Conservation (phyloP, 2,113 vertebrate species). For the Hippocampus mohnikei region DNA sequence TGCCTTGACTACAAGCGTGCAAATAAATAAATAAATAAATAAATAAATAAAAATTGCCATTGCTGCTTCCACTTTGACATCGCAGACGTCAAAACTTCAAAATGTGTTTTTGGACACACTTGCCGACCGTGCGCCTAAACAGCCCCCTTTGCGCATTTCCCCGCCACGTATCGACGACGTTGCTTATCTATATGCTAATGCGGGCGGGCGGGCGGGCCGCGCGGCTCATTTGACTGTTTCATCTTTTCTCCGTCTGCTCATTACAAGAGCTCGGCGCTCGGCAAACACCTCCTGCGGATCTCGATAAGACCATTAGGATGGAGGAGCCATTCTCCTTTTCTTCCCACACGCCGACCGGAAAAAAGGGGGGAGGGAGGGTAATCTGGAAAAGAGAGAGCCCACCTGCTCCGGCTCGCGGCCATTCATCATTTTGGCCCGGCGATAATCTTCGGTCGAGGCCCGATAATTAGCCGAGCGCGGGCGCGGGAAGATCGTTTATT, state of each 20-base stretch:
- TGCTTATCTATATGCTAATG: conserved; percentile 71
- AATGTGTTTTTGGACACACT: neutral
- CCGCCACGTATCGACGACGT: conserved; percentile 40
- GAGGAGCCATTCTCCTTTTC: conserved; percentile 52
- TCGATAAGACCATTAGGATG: conserved; percentile 64
- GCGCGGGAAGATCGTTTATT: conserved; percentile 19
- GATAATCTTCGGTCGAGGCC: conserved; percentile 33
- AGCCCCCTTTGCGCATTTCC: conserved; percentile 17
- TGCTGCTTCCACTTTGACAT: neutral
- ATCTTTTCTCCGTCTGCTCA: conserved; percentile 60
- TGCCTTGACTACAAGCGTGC: too few relatives aligned
- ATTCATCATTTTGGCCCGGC: conserved; percentile 51
- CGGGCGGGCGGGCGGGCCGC: conserved; percentile 8
- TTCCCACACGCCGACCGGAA: conserved; percentile 24
- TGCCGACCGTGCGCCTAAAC: conserved; percentile 14
- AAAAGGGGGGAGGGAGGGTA: conserved; percentile 35
- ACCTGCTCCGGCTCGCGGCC: conserved; percentile 55
- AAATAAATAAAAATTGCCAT: too few relatives aligned
- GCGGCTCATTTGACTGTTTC: conserved; percentile 61
- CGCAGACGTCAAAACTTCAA: neutral
- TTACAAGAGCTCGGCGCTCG: conserved; percentile 50
- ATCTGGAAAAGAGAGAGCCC: conserved; percentile 56
- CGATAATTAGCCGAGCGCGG: conserved; percentile 56
- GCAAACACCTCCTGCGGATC: conserved; percentile 56
- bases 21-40: too few relatives aligned